A percentile compares a stretch with the other conserved stretches of the same genome.
These are phyloP conservation scores for Hecatera dysodea DNA, from an alignment of 2,888 invertebrate species.

Conservation along the genomic window DNA sequence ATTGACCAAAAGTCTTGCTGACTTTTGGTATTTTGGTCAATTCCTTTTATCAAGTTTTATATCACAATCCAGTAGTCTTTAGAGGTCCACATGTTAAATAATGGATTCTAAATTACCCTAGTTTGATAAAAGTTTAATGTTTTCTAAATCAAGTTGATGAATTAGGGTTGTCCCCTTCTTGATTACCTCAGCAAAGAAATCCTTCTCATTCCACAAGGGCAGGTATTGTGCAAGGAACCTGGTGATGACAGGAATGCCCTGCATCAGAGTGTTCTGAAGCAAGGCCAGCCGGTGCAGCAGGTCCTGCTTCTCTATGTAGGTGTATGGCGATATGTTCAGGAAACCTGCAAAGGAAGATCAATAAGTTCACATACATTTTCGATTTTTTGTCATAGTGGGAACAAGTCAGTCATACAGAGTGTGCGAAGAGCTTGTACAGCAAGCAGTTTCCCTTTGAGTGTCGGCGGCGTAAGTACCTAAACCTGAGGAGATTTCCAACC, in stretches of 20 bases:
- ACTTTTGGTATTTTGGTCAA: not conserved
- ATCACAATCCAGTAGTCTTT: too few relatives aligned
- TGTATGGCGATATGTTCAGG: conserved; percentile 80
- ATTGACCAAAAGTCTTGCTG: too few relatives aligned
- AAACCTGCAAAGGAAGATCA: conserved; percentile 76
- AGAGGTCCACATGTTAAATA: too few relatives aligned
- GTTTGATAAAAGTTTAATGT: too few relatives aligned
- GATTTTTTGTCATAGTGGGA: not conserved
- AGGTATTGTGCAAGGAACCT: conserved; percentile 84
- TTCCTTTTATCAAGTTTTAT: not conserved
- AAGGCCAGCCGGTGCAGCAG: conserved; percentile 77
- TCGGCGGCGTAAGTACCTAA: too few relatives aligned
- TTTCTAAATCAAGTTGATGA: too few relatives aligned
- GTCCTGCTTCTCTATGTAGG: conserved; percentile 80
- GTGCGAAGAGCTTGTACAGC: too few relatives aligned
- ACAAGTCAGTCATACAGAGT: too few relatives aligned
- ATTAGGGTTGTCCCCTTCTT: too few relatives aligned
- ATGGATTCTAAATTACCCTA: too few relatives aligned
- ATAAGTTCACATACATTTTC: not conserved
- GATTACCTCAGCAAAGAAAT: conserved; percentile 83
- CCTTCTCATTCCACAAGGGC: conserved; percentile 86
- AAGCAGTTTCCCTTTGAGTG: too few relatives aligned
- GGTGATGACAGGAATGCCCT: conserved; percentile 84
- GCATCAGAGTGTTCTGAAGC: conserved; percentile 81
- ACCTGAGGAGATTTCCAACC: too few relatives aligned